Base-by-base conservation (phyloP, 2,797 vertebrate genomes). In the Gymnopithys bicolor region DNA sequence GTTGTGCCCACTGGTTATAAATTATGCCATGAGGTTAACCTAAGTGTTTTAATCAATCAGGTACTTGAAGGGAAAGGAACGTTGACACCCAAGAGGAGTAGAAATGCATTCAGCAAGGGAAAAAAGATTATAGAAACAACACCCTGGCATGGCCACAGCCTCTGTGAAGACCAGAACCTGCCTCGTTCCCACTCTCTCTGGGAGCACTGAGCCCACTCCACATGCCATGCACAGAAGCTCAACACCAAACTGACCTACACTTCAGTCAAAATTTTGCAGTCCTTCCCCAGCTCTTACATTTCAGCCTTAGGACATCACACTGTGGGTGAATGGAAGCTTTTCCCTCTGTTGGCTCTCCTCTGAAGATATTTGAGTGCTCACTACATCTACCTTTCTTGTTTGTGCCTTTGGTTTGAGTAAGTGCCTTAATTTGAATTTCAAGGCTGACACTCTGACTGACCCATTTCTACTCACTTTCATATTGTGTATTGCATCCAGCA, bases 361-460 rank as follows among this genome's bases (percentile, higher is more conserved):
- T 68, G 55, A 82, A 88, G 71, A 78, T 75, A 70, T 84, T 91
- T 71, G 73, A 83, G 68, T 41, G 28, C 46, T 84, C 46, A 17
- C 79, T 90, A 81, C 80, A 59, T 91, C 82, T 68, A 73, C n/a
- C 73, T 94, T 90, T 88, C 52, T 56, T 82, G 49, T 90, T 91
- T 90, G 30, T 75, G 37, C 60, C 69, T 92, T 95, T 88, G 45
- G 64, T 93, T 86, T 93, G 82, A 88, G 58, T 87, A 94, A 96
- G 93, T 96, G 74, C 87, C 92, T 95, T 95, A 87, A 94, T 95
- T 91, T 94, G 78, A 95, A 90, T 87, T 96, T 97, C 95, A 95
- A 95, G 93, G 90, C 87, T 92, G 71, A 91, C 87, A 94, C 22
- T 5, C n/a, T 84, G 41, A 46, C 63, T 67, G 84, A 87, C 74